Base-by-base conservation (phyloP, 2,113 vertebrate genomes). In the Tetrao urogallus region DNA sequence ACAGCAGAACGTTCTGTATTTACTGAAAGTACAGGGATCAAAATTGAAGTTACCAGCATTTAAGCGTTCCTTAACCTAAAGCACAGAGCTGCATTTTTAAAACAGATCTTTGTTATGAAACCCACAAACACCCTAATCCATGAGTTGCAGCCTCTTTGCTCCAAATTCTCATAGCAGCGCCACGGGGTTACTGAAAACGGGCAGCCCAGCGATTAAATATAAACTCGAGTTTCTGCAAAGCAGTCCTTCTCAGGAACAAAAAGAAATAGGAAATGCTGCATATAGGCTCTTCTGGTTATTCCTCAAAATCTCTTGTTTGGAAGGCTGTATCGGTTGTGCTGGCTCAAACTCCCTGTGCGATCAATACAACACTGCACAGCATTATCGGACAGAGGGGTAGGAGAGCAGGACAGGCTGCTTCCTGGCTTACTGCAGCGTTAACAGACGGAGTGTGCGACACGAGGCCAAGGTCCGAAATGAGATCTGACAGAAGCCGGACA, bases 181-280 rank as follows among this genome's bases (percentile, higher is more conserved):
- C 64, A 40, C 47, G 12, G 27, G 20, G 27, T 72, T 56, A 71
- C 34, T 30, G 43, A 80, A 17, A 86, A 81, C 32, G 15, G 65
- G 16, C 65, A 48, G 11, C 50, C 32, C 30, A 56, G 75, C 76
- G 4, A 43, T 48, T 14, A 94, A 78, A 30, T 42, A 89, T 11
- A 18, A 27, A 50, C 40, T 60, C 28, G 60, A 5, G 19, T 38
- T 88, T 38, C 9, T 17, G 13, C 14, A 69, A 87, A 74, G 72
- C 1, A 82, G n/a, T 4, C 32, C 32, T 84, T 91, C 92, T 85
- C 84, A 93, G 82, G 72, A 96, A 91, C 47, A 70, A 70, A 85
- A 89, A 74, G 67, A 58, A 83, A 86, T 66, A 86, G 75, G 94
- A 96, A 95, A 89, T 42, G 19, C 36, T 89, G 13, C 47, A 24